Evolutionary conservation across 2,888 invertebrate genomes (phyloP).

Genomic region (Adela reaumurella): DNA sequence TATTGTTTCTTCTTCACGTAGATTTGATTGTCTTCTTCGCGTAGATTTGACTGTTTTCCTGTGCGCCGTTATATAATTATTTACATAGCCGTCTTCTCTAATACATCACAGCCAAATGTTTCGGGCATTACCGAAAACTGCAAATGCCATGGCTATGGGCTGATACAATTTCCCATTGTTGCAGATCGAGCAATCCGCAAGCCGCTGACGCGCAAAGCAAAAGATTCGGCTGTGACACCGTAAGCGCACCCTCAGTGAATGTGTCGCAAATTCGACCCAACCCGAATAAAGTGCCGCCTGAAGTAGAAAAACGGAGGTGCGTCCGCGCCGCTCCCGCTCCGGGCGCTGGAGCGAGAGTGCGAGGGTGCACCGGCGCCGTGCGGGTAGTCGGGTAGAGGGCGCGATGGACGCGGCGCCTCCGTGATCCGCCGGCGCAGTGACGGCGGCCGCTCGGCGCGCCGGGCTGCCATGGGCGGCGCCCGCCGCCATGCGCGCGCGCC

Average conservation of each 20-base stretch:
- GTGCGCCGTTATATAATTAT: no score
- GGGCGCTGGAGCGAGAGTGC: neutral
- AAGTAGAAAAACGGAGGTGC: neutral
- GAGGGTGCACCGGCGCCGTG: neutral
- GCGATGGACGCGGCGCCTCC: slow-evolving; percentile 55
- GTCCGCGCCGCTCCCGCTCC: neutral
- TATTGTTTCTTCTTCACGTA: no score
- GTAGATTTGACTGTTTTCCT: no score
- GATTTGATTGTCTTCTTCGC: no score
- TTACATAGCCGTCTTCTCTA: no score
- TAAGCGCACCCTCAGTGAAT: neutral
- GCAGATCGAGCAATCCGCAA: neutral
- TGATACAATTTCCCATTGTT: neutral
- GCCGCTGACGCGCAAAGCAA: neutral
- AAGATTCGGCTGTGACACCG: neutral
- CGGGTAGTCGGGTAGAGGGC: slow-evolving; percentile 18
- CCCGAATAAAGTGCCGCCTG: neutral
- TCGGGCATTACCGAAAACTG: no score
- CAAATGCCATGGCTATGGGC: no score
- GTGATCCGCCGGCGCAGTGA: slow-evolving; percentile 11
- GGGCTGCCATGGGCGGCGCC: slow-evolving; percentile 18
- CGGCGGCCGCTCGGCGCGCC: slow-evolving; percentile 31
- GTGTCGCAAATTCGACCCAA: neutral
- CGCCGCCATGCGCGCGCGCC: slow-evolving; percentile 28
- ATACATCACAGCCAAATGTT: no score